Conservation (phyloP, 2,888 invertebrate species). For the Eupithecia pulchellata region DNA sequence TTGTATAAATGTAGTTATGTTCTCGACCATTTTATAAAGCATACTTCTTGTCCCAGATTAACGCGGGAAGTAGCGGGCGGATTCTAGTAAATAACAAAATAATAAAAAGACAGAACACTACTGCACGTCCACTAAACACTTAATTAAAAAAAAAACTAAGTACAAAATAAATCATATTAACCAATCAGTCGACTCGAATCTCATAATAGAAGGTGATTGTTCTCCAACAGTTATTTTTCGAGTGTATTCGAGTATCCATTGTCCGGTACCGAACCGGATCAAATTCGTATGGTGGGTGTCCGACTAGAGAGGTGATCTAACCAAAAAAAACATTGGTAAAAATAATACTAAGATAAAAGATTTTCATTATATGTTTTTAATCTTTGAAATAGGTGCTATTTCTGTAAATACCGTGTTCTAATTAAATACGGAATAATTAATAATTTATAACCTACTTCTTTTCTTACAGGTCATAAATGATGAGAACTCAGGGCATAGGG, state of each 20-base stretch:
- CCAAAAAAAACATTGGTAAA: neutral
- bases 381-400: neutral
- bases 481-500: too few species aligned
- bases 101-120: too few species aligned
- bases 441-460: neutral
- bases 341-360: neutral
- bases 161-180: slow-evolving; percentile 29
- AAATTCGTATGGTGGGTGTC: slow-evolving; percentile 46
- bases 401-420: neutral
- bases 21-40: too few species aligned
- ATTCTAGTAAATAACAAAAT: too few species aligned
- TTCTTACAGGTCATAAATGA: neutral
- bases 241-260: slow-evolving; percentile 23
- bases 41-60: too few species aligned
- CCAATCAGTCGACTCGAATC: slow-evolving; percentile 30
- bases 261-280: slow-evolving; percentile 45
- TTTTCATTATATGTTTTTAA: neutral
- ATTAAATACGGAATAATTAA: neutral
- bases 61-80: too few species aligned
- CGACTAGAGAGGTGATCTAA: slow-evolving; percentile 22
- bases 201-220: slow-evolving; percentile 36
- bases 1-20: too few species aligned
- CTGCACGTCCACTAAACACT: too few species aligned
- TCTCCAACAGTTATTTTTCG: slow-evolving; percentile 37
- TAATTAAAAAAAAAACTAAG: too few species aligned